Evolutionary conservation across 2,797 vertebrate genomes (phyloP).

Genomic region (Sebastes hopkinsi): DNA sequence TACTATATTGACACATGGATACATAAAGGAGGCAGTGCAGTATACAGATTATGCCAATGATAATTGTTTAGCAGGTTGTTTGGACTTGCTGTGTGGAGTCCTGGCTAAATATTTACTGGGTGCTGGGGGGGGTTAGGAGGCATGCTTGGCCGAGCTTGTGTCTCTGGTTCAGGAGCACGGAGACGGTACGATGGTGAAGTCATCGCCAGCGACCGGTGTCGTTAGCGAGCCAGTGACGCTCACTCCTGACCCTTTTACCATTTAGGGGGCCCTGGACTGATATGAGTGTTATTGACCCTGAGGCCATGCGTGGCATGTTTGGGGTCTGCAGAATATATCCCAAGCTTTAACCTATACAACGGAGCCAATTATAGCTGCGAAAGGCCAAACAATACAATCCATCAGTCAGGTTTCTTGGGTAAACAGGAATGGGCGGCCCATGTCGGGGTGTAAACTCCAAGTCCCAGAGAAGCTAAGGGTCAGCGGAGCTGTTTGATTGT

Average conservation of each 20-base stretch:
- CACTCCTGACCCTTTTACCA: conserved; percentile 83
- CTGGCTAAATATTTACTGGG: conserved; percentile 85
- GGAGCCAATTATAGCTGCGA: conserved; percentile 81
- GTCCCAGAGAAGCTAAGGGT: conserved; percentile 80
- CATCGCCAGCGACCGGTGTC: conserved; percentile 63
- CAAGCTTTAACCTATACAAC: conserved; percentile 86
- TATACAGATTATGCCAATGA: conserved; percentile 78
- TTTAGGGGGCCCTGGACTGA: conserved; percentile 82
- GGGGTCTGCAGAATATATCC: conserved; percentile 86
- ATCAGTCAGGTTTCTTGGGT: conserved; percentile 81
- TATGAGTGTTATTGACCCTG: conserved; percentile 84
- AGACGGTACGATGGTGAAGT: conserved; percentile 57
- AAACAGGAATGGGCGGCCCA: conserved; percentile 78
- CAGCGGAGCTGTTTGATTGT: conserved; percentile 82
- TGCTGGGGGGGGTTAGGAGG: conserved; percentile 55
- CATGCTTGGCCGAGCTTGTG: conserved; percentile 61
- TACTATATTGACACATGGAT: conserved; percentile 67
- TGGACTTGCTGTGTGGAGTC: conserved; percentile 77
- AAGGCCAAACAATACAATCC: conserved; percentile 88
- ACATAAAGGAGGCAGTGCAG: conserved; percentile 66
- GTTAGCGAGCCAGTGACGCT: conserved; percentile 67
- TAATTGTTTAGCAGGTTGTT: conserved; percentile 83
- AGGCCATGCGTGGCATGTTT: conserved; percentile 85
- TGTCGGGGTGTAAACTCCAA: conserved; percentile 78
- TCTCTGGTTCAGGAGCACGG: conserved; percentile 67